phyloP scores from a whole-genome alignment of 2,888 invertebrate genomes.

The Iphiclides podalirius region DNA sequence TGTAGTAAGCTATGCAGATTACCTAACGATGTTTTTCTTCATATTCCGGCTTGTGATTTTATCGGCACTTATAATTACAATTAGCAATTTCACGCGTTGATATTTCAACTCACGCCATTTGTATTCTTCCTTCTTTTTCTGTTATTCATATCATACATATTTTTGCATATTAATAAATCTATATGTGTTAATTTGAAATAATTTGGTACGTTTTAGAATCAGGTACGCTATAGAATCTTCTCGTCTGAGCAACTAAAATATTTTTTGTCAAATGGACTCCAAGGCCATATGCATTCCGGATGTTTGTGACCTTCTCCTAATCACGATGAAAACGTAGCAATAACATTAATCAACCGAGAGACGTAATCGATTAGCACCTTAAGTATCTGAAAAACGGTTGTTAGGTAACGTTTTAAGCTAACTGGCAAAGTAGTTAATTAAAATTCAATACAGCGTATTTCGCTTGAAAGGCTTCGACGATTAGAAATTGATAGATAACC shows the following conservation, averaged over 20 bases:
- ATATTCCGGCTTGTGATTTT: neutral
- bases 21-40: neutral
- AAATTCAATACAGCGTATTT: conserved; percentile 13
- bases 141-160: neutral
- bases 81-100: neutral
- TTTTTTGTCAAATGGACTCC: no score
- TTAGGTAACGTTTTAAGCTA: conserved; percentile 6
- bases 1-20: no score
- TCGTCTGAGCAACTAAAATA: no score
- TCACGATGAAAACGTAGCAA: neutral
- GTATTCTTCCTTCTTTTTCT: neutral
- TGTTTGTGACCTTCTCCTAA: neutral
- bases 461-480: neutral
- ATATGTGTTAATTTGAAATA: no score
- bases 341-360: neutral
- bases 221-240: no score
- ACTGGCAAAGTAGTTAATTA: conserved; percentile 9
- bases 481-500: conserved; percentile 14
- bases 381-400: neutral
- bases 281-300: no score
- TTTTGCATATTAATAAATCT: no score
- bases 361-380: neutral
- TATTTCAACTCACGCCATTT: neutral
- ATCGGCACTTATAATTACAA: neutral
- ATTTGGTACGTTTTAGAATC: no score